Evolutionary conservation across 1,140 invertebrate genomes (phyloP), one percentile per base, ranked within the genome.

Genomic region (Cyrtorhinus lividipennis): DNA sequence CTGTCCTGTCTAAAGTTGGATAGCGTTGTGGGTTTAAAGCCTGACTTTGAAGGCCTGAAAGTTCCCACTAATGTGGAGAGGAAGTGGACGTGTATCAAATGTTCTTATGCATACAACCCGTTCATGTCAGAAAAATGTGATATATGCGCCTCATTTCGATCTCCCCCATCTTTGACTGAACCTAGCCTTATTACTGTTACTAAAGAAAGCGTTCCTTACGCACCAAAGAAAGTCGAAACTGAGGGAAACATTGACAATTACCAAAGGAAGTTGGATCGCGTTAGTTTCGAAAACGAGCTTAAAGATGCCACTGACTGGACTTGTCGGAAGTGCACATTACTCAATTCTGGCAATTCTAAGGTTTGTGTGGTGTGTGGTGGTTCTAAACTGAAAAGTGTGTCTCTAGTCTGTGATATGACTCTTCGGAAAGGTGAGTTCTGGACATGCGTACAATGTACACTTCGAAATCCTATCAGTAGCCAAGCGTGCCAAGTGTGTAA

Each of bases 41-140:
- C 10, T 53, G 20, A 53, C 20, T 10, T 53, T 53, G 48, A 53
- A 5, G 20, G 20, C 10, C 20, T 20, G 5, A 53, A 53, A 10
- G 48, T 22, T 20, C 20, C 48, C 20, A 18, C 71, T 62, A 72
- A 74, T n/a, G 67, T 80, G 22, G 79, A 79, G 63, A 81, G 87
- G 65, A 87, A 88, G 82, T 92, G 89, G 89, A 87, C 86, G 56
- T 93, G 89, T 75, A 77, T 80, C 62, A 85, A 89, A 73, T 93
- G 89, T 73, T 90, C 87, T 68, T 92, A 87, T 74, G 85, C 88
- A 56, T 90, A 90, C 72, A 92, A 92, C 76, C 83, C 86, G 61
- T 79, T 87, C 66, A 85, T 85, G 80, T 81, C 82, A 45, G 80
- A 83, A 23, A 76, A 77, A 45, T 92, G 90, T 72, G 87, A 90